A percentile compares a stretch with the other conserved stretches of the same genome.
phyloP scores from a whole-genome alignment of 1,140 invertebrate genomes.

The Drosophila lacteicornis region DNA sequence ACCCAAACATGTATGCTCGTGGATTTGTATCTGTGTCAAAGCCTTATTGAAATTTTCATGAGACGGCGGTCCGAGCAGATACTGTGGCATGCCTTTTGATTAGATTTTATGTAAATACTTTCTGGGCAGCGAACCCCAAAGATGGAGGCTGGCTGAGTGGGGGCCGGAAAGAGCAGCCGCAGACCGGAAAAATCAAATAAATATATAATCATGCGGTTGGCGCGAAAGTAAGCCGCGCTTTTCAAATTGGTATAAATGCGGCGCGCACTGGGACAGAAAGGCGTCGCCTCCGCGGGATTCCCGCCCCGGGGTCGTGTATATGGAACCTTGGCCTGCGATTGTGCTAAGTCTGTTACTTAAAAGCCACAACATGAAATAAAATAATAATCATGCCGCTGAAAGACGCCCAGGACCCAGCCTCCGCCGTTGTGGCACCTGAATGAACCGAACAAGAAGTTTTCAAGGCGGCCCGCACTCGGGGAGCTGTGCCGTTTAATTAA shows the following conservation, averaged over 20 bases:
- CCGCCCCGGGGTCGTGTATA: conserved; percentile 7
- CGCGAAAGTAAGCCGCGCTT: conserved; percentile 69
- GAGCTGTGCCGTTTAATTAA: conserved; percentile 79
- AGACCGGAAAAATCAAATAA: conserved; percentile 73
- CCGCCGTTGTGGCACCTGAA: conserved; percentile 5
- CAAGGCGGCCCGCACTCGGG: conserved; percentile 48
- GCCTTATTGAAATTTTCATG: conserved; percentile 76
- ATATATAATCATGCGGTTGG: conserved; percentile 76
- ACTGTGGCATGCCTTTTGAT: conserved; percentile 77
- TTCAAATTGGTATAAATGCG: conserved; percentile 81
- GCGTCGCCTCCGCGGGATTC: conserved; percentile 9
- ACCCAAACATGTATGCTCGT: conserved; percentile 44
- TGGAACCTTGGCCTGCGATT: conserved; percentile 16
- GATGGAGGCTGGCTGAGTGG: conserved; percentile 3
- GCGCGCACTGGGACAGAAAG: conserved; percentile 54
- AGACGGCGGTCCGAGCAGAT: conserved; percentile 61
- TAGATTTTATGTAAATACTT: conserved; percentile 81
- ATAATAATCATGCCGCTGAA: conserved; percentile 62
- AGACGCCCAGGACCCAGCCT: conserved; percentile 18
- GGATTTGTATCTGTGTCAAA: conserved; percentile 50
- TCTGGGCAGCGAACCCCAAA: conserved; percentile 32
- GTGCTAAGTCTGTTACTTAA: conserved; percentile 41
- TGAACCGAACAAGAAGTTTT: conserved; percentile 31
- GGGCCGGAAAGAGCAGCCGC: conserved; percentile 12
- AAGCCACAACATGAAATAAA: conserved; percentile 45